Evolutionary conservation across 2,113 vertebrate genomes (phyloP), one percentile per base, ranked within the genome.

Genomic region (Gadus chalcogrammus): DNA sequence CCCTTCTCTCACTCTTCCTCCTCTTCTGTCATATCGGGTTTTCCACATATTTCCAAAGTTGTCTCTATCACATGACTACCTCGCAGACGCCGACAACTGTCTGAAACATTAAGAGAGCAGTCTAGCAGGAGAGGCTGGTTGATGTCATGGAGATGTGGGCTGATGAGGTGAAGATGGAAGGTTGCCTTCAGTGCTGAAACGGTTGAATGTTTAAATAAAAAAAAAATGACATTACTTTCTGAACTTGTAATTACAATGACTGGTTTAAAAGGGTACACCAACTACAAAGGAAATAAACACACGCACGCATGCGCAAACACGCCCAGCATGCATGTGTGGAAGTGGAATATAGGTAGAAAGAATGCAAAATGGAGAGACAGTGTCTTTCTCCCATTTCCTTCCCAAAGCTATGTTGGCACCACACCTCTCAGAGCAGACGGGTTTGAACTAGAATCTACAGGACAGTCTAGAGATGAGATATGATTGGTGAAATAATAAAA

Each of bases 391-490:
- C 66, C 69, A 70, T 62, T 61, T 74, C 61, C 70, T 68, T 71
- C 82, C 79, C 77, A 71, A 68, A 70, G 78, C 82, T 89, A 74
- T 73, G 73, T 69, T 87, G 88, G 80, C 79, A 56, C 2, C n/a
- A 56, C 22, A 76, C 87, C 88, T 88, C 70, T 27, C n/a, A 68
- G 82, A 89, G 89, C 66, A 85, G 48, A 72, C 65, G 72, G 58
- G 42, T 35, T 65, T 80, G 18, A 69, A 72, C 70, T 64, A 71
- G 82, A 80, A 76, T 56, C 79, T 74, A 79, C 77, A 70, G 66
- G 72, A 62, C 68, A 77, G 69, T 71, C 70, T 74, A 42, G 78
- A 71, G 63, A 60, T 38, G 58, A 6, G 69, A 73, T 70, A 38
- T 77, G 35, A 58, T 78, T 72, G 61, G 42, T 65, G 74, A 79